Conservation (phyloP, 2,888 invertebrate species). For the Quadroppia sp. region DNA sequence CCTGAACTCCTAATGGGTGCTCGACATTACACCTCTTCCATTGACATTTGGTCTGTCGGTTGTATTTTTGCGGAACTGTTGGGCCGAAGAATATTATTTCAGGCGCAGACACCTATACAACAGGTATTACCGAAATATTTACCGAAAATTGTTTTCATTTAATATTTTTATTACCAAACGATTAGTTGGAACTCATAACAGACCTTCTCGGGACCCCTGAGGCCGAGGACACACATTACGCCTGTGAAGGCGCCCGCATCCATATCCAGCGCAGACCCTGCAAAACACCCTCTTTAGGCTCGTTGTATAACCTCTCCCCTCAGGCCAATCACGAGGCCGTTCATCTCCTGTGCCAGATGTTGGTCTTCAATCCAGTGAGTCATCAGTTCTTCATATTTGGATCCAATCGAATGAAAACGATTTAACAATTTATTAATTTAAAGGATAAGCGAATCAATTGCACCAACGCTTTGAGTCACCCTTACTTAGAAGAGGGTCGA, state of each 20-base stretch:
- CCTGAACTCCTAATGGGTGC: constrained; percentile 99
- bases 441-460: constrained; percentile 91
- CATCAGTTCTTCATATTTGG: background rate
- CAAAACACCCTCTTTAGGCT: constrained; percentile 79
- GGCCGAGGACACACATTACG: constrained; percentile 91
- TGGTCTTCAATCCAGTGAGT: constrained; percentile 94
- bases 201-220: constrained; percentile 94
- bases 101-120: constrained; percentile 95
- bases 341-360: constrained; percentile 92
- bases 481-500: constrained; percentile 95
- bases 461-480: constrained; percentile 90
- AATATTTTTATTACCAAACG: too few relatives aligned
- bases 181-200: constrained; percentile 90
- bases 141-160: too few relatives aligned
- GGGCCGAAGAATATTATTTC: constrained; percentile 91
- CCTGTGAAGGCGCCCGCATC: constrained; percentile 88
- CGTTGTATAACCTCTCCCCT: constrained; percentile 82
- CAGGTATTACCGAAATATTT: constrained; percentile 67
- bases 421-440: background rate
- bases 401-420: background rate
- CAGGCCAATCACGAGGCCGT: constrained; percentile 98
- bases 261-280: constrained; percentile 84
- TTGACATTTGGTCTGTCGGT: constrained; percentile 99
- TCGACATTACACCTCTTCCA: constrained; percentile 89
- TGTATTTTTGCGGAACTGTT: constrained; percentile 98